A percentile compares a stretch with the other conserved stretches of the same genome.
phyloP scores from a whole-genome alignment of 2,797 vertebrate species.

The Amblyraja radiata region DNA sequence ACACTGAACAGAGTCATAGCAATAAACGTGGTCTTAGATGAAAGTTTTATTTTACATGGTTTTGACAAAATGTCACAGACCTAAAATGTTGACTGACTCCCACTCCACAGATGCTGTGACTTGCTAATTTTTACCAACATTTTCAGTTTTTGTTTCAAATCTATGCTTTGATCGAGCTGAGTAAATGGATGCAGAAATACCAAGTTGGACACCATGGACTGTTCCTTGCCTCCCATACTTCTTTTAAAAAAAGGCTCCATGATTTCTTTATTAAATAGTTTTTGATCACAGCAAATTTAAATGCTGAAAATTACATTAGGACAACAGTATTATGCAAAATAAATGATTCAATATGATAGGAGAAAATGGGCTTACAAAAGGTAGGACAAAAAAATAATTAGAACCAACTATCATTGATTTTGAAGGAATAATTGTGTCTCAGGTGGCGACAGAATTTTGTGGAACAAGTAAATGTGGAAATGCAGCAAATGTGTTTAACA shows the following conservation, averaged over 20 bases:
- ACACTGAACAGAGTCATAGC: background rate
- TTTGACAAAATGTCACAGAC: too few species aligned
- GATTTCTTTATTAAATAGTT: background rate
- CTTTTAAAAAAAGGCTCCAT: background rate
- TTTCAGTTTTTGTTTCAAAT: too few species aligned
- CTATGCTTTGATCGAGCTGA: background rate
- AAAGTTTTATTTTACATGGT: background rate
- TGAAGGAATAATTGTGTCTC: background rate
- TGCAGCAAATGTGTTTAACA: too few species aligned
- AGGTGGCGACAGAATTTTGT: background rate
- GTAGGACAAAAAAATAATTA: background rate
- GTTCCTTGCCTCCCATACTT: background rate
- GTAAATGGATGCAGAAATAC: background rate
- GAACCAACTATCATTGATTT: background rate
- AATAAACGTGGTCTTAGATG: background rate
- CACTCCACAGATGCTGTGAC: too few species aligned
- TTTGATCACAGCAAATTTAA: background rate
- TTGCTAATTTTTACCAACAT: too few species aligned
- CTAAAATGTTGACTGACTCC: too few species aligned
- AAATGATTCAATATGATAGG: background rate
- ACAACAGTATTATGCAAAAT: background rate
- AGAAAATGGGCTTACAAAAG: background rate
- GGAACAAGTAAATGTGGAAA: background rate
- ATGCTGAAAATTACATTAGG: background rate
- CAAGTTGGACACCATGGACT: background rate